Percentiles rank a stretch among this genome's conserved stretches.
phyloP scores from a whole-genome alignment of 2,797 vertebrate species.

The Artibeus jamaicensis region DNA sequence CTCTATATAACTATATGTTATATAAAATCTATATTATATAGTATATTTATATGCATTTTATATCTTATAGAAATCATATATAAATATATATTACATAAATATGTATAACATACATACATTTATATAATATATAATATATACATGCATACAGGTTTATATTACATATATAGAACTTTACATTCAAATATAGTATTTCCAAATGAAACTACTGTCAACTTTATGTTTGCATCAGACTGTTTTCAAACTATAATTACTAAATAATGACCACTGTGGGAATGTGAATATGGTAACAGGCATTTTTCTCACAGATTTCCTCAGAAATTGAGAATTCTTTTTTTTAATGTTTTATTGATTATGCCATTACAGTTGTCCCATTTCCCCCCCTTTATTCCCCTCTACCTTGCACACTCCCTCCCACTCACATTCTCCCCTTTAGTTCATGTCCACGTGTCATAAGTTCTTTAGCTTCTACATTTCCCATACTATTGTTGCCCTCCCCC shows the following conservation, averaged over 20 bases:
- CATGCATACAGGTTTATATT: background rate
- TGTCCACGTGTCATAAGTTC: too few relatives aligned
- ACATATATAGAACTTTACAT: background rate
- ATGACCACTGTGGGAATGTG: background rate
- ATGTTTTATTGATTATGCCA: too few relatives aligned
- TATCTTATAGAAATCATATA: background rate
- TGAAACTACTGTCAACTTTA: background rate
- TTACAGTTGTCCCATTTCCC: too few relatives aligned
- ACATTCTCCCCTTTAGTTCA: too few relatives aligned
- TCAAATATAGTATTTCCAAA: background rate
- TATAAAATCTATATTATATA: background rate
- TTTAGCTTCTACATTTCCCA: too few relatives aligned
- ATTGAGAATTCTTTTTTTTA: too few relatives aligned
- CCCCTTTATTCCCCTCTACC: too few relatives aligned
- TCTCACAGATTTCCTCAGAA: background rate
- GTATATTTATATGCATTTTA: background rate
- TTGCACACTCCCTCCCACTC: too few relatives aligned
- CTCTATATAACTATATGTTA: background rate
- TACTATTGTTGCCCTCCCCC: too few relatives aligned
- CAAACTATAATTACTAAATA: background rate
- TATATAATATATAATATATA: background rate
- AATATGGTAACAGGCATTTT: background rate
- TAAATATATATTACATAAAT: background rate
- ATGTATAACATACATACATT: background rate
- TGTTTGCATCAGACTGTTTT: background rate